A percentile compares a stretch with the other conserved stretches of the same genome.
Conservation (phyloP, 23 tunicate genomes). For the Halocynthia roretzi region DNA sequence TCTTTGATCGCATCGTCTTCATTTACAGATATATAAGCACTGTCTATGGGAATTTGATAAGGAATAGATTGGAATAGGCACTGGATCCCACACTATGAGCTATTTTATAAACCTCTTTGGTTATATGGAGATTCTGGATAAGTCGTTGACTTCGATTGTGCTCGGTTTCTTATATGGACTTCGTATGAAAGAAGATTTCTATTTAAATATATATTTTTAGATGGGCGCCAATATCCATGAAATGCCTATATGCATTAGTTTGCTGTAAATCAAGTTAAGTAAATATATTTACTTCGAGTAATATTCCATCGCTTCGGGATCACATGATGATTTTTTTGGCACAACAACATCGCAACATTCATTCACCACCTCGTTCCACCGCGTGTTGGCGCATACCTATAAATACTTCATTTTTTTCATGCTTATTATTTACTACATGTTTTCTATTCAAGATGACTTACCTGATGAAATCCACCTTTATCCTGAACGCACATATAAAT, state of each 20-base stretch:
- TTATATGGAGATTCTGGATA: too few species aligned
- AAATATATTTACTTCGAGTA: slow-evolving; percentile 12
- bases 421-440: not conserved
- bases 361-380: slow-evolving; percentile 12
- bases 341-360: slow-evolving; percentile 14
- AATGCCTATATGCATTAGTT: not conserved
- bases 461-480: slow-evolving; percentile 23
- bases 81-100: not conserved
- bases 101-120: too few species aligned
- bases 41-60: not conserved
- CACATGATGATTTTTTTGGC: slow-evolving; percentile 1
- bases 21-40: not conserved
- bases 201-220: not conserved
- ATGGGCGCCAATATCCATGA: not conserved
- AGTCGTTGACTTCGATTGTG: too few species aligned
- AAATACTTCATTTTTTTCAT: not conserved
- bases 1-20: slow-evolving; percentile 20
- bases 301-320: not conserved
- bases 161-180: not conserved
- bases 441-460: not conserved
- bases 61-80: too few species aligned
- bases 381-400: slow-evolving; percentile 13
- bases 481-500: slow-evolving; percentile 17
- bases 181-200: slow-evolving; percentile 8
- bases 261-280: not conserved